Evolutionary conservation across 1,140 invertebrate genomes (phyloP), one percentile per base, ranked within the genome.

Genomic region (Saccostrea echinata): DNA sequence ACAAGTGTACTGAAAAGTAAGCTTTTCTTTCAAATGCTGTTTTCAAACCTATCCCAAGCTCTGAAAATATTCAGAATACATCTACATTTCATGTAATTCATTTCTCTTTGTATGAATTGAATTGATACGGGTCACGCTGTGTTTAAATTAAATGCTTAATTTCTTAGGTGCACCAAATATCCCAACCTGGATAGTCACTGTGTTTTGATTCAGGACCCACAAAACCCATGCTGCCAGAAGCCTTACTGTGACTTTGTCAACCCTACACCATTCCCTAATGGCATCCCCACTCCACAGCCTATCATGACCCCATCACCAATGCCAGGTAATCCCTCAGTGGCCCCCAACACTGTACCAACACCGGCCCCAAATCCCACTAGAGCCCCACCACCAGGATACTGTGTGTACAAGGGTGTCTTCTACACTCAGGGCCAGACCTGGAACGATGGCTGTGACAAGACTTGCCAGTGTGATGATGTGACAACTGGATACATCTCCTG

Each of bases 231-330:
- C 84, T 93, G 92, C 85, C 83, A 91, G 89, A 88, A 88, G 57
- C 92, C 92, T 76, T 92, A 88, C 87, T 93, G 92, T 88, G 92
- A 93, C 88, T 92, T 91, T 76, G 82, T 92, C 52, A 91, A 92
- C 88, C 92, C 92, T 53, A 92, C 92, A 21, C 92, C 92, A 84
- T 93, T 92, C 92, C 92, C 92, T 24, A 90, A 89, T 57, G 92
- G 92, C 16, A 64, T 89, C 30, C 92, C 92, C 30, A 92, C 92
- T 51, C 92, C 91, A 51, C 86, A 88, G 76, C 92, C 90, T 57
- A 85, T 86, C 52, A 85, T 87, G 21, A 80, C 64, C 12, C 88
- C 71, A 16, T 84, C 88, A 24, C 91, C 91, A 85, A 16, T 21
- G 35, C 86, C 87, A 88, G 86, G 88, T 6, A 84, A 86, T 12